Evolutionary conservation across 92 coral and sea anemone genomes (phyloP).

Genomic region (Isaurus tuberculatus): DNA sequence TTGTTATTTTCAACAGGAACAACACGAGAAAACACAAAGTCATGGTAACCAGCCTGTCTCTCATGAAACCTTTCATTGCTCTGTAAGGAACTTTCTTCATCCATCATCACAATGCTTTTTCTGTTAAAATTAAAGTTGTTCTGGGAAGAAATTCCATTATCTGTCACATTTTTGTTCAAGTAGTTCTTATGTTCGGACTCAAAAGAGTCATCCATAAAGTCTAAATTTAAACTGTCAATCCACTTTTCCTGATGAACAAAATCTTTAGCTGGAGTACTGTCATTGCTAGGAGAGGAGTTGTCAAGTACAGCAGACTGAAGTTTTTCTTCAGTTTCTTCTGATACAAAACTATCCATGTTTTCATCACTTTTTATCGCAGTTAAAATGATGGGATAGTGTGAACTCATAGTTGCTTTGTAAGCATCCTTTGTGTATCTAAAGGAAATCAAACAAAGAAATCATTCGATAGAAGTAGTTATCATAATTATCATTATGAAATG

Average conservation of each 20-base stretch:
- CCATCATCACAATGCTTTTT: neutral
- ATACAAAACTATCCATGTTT: neutral
- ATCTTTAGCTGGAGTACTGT: neutral
- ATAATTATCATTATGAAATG: no score
- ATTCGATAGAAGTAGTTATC: neutral
- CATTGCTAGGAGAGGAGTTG: neutral
- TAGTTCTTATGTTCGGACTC: neutral
- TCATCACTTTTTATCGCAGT: constrained; percentile 33
- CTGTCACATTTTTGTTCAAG: neutral
- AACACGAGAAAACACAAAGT: constrained; percentile 12
- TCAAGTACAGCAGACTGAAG: neutral
- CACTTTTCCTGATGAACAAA: neutral
- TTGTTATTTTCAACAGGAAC: neutral
- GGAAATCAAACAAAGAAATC: neutral
- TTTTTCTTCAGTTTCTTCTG: neutral
- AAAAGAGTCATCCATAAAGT: neutral
- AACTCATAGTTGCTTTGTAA: constrained; percentile 71
- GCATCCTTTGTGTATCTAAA: constrained; percentile 80
- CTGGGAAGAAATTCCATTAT: neutral
- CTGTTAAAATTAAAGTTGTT: neutral
- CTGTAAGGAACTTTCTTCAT: neutral
- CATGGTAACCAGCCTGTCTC: neutral
- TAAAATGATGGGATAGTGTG: constrained; percentile 66
- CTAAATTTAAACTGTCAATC: neutral
- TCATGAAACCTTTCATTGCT: neutral